Evolutionary conservation across 2,797 vertebrate species (phyloP), one percentile per base, ranked within the genome.

Genomic region (Petrocephalus sullivani): DNA sequence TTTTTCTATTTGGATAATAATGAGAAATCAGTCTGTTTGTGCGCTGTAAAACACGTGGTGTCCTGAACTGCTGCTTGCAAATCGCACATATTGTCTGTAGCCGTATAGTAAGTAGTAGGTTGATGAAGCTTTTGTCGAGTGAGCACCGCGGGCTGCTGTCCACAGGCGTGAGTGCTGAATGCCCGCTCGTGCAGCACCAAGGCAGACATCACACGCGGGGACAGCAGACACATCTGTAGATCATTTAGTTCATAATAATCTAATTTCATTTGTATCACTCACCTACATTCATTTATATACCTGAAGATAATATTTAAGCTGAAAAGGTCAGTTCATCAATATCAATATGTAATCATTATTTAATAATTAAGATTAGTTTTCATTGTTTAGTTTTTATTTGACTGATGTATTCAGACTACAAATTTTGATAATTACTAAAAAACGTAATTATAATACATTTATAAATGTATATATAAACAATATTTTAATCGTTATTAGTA

Each of bases 151-250:
- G 58, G 81, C 51, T 46, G 88, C 88, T 89, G 88, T 89, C 88
- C 88, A 82, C 85, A 51, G 37, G 8, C 54, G 12, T 21, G 16
- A 71, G 88, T 89, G 88, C 88, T 89, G 88, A 89, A 89, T 28
- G 19, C 0, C 10, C 16, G 51, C 21, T 37, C 87, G 46, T 67
- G 41, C 46, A 46, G n/a, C 49, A 53, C 51, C 49, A 54, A 58
- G 16, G 23, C 37, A 14, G 57, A 8, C 16, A 23, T 5, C 28
- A n/a, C 19, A 87, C 14, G 28, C 37, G 67, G 37, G 19, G 14
- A 58, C 4, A 82, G 23, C 3, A 75, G 33, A 58, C 16, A 51
- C n/a, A 49, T 10, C 28, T 83, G 41, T 87, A 2, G 12, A 61
- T 49, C 75, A 21, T 61, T 60, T 33, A n/a, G 12, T 58, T 51